A percentile compares a stretch with the other conserved stretches of the same genome.
These are phyloP conservation scores for Synaphobranchus kaupii DNA, from an alignment of 2,797 vertebrate genomes.

Conservation along the genomic window DNA sequence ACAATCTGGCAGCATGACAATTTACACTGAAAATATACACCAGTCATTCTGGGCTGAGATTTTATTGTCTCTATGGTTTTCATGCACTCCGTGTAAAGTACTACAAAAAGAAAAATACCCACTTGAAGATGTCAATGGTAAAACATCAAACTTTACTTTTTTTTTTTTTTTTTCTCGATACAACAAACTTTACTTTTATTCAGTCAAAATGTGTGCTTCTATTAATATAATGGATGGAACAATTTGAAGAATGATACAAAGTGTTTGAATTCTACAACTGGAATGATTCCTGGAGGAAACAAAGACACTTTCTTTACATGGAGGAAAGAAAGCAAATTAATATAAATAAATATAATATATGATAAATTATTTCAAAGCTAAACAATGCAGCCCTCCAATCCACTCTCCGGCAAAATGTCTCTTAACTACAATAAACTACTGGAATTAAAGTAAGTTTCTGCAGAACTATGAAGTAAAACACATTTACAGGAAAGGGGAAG, in stretches of 20 bases:
- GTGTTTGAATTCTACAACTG: neutral
- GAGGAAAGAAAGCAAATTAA: neutral
- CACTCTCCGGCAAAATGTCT: conserved; percentile 40
- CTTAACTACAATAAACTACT: conserved; percentile 58
- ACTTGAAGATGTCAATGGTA: neutral
- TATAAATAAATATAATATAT: neutral
- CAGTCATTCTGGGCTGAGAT: neutral
- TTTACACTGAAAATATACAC: neutral
- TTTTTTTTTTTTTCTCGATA: neutral
- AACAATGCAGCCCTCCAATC: conserved; percentile 41
- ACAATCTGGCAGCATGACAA: neutral
- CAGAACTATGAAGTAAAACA: conserved; percentile 68
- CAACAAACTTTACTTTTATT: neutral
- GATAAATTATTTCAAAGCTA: conserved; percentile 29
- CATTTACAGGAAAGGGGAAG: conserved; percentile 61
- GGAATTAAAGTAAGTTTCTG: conserved; percentile 57
- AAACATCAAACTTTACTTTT: neutral
- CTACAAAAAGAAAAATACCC: neutral
- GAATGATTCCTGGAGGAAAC: neutral
- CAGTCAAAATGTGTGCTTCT: neutral
- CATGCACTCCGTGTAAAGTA: neutral
- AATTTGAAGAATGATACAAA: neutral
- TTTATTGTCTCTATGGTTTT: neutral
- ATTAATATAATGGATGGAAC: neutral
- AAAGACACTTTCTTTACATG: neutral